These are phyloP conservation scores for Dascillus cervinus DNA, from an alignment of 2,888 invertebrate genomes.

Conservation along the genomic window DNA sequence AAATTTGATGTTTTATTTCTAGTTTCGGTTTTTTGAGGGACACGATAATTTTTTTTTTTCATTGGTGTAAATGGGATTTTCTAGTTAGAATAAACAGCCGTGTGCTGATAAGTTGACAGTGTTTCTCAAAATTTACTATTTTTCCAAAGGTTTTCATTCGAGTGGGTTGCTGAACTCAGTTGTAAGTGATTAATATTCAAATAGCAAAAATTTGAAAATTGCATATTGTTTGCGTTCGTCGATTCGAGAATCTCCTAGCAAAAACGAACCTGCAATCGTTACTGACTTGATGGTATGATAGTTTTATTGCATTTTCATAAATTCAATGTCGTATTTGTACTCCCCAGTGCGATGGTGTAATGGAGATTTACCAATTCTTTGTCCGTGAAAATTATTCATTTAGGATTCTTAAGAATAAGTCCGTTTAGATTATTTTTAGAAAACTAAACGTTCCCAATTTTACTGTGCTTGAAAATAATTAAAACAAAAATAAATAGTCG, in stretches of 20 bases:
- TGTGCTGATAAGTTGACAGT: slow-evolving; percentile 32
- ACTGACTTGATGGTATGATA: slow-evolving; percentile 20
- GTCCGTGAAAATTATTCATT: slow-evolving; percentile 14
- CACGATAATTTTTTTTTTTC: too few species aligned
- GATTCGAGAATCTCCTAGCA: too few species aligned
- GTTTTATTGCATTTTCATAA: slow-evolving; percentile 35
- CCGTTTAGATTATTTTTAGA: not conserved
- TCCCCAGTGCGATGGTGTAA: slow-evolving; percentile 30
- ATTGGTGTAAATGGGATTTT: slow-evolving; percentile 35
- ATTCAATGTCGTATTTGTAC: slow-evolving; percentile 30
- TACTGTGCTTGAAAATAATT: too few species aligned
- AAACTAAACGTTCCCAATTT: too few species aligned
- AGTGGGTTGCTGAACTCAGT: slow-evolving; percentile 7
- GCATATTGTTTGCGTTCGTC: too few species aligned
- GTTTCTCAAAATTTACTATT: slow-evolving; percentile 17
- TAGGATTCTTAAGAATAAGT: not conserved
- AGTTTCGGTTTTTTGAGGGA: too few species aligned
- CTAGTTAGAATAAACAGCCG: slow-evolving; percentile 27
- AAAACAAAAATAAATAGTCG: too few species aligned
- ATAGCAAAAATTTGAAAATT: too few species aligned
- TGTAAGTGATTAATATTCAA: slow-evolving; percentile 5
- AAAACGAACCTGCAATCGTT: too few species aligned
- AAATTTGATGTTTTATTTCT: too few species aligned
- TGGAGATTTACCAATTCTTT: slow-evolving; percentile 29
- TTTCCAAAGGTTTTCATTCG: slow-evolving; percentile 10